Evolutionary conservation across 2,888 invertebrate genomes (phyloP), one percentile per base, ranked within the genome.

Genomic region (Ametastegia equiseti): DNA sequence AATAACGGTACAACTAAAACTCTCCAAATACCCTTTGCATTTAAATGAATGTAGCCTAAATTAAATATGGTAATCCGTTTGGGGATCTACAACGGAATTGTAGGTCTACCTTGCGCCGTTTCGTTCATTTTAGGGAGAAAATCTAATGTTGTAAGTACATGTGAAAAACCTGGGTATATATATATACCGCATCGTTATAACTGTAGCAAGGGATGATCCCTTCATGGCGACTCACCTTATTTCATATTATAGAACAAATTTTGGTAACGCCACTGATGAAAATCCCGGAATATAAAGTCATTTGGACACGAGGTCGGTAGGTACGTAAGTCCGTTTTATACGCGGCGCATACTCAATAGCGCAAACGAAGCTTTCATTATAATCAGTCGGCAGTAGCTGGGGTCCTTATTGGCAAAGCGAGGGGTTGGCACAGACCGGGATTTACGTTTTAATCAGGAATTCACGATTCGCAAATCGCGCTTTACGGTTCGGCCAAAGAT

Each of bases 321-420:
- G 57, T 19, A 0, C 23, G 69, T n/a, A 71, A 71, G 45, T 71
- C 45, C 15, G 27, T 19, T 71, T n/a, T 71, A 45, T 45, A 47
- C 27, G 69, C 69, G 45, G 45, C 27, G 69, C 69, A 71, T n/a
- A 45, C 69, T 45, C 69, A 45, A 71, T 71, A 19, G 27, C 69
- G 69, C 27, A 71, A 71, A 45, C 45, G 69, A 71, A 71, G 33
- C 69, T 71, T 71, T 71, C 69, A 71, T 71, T 71, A 71, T 30
- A 71, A 71, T 71, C 69, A 71, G 69, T 27, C 23, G 45, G 27
- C 42, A 15, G 45, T 45, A 45, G 27, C 45, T 1, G 5, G 45
- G 19, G 23, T 39, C 65, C 69, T 45, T 30, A 45, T 15, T 71
- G 7, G 42, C 36, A 30, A 9, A 5, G 60, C 30, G 30, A 9